Evolutionary conservation across 2,888 invertebrate species (phyloP).

Genomic region (Cataglyphis rosenhaueri): DNA sequence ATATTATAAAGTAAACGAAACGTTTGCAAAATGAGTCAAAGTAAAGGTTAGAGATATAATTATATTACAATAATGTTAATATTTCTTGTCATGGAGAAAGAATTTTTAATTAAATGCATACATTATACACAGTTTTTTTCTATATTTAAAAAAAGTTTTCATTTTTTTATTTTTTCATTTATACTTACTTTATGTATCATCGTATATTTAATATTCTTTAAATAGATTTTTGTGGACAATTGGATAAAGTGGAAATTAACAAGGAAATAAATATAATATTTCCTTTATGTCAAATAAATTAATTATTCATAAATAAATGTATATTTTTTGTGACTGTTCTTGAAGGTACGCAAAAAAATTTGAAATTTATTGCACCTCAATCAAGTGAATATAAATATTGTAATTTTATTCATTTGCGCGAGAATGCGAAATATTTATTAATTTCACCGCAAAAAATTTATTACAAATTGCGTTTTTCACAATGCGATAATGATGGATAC

Average conservation of each 20-base stretch:
- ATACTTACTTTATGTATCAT: background rate
- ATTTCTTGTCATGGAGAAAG: background rate
- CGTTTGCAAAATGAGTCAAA: background rate
- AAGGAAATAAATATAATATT: background rate
- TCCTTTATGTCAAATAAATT: background rate
- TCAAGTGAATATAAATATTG: background rate
- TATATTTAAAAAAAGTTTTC: background rate
- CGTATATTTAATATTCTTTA: background rate
- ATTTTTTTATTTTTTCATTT: background rate
- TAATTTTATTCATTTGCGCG: slow-evolving; percentile 6
- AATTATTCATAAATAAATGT: slow-evolving; percentile 1
- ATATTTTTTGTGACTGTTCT: background rate
- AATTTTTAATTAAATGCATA: slow-evolving; percentile 2
- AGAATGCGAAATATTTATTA: background rate
- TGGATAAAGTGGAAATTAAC: background rate
- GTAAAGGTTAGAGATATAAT: slow-evolving; percentile 13
- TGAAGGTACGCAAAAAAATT: background rate
- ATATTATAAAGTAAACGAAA: slow-evolving; percentile 5
- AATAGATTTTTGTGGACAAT: background rate
- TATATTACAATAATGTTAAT: background rate
- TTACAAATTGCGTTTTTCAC: background rate
- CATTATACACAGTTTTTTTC: background rate
- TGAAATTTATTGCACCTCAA: background rate
- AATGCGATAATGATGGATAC: background rate
- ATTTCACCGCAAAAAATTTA: background rate